phyloP scores from a whole-genome alignment of 2,113 vertebrate genomes.

The Bufo gargarizans region DNA sequence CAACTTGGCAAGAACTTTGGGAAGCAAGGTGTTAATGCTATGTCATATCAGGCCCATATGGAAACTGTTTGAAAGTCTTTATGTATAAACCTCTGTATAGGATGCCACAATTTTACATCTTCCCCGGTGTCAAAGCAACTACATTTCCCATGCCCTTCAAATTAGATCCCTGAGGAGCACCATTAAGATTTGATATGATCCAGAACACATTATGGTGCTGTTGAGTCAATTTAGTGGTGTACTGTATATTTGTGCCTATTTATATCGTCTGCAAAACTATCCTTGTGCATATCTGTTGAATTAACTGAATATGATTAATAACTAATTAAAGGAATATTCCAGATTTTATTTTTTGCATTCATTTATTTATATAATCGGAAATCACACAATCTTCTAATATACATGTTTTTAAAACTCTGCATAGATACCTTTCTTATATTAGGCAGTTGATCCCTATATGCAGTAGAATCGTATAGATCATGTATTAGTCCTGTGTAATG shows the following conservation, averaged over 20 bases:
- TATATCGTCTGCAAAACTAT: not conserved
- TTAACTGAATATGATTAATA: too few species aligned
- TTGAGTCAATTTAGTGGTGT: not conserved
- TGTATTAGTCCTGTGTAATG: too few species aligned
- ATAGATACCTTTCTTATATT: too few species aligned
- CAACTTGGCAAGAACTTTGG: not conserved
- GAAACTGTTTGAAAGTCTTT: not conserved
- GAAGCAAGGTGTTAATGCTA: not conserved
- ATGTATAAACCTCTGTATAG: not conserved
- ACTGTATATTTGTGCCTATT: not conserved
- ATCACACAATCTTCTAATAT: too few species aligned
- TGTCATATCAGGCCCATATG: not conserved
- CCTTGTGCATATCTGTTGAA: too few species aligned
- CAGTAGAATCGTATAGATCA: too few species aligned
- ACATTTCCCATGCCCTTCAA: not conserved
- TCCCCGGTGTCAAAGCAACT: not conserved
- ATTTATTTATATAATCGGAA: too few species aligned
- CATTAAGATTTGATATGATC: not conserved
- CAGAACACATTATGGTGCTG: not conserved
- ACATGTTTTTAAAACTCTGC: too few species aligned
- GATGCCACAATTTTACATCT: slow-evolving; percentile 9
- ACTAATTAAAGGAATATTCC: too few species aligned
- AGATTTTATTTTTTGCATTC: too few species aligned
- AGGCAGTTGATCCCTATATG: too few species aligned
- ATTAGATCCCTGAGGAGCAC: not conserved